Base-by-base conservation (phyloP, 1,140 invertebrate species). In the Calosoma granatense region DNA sequence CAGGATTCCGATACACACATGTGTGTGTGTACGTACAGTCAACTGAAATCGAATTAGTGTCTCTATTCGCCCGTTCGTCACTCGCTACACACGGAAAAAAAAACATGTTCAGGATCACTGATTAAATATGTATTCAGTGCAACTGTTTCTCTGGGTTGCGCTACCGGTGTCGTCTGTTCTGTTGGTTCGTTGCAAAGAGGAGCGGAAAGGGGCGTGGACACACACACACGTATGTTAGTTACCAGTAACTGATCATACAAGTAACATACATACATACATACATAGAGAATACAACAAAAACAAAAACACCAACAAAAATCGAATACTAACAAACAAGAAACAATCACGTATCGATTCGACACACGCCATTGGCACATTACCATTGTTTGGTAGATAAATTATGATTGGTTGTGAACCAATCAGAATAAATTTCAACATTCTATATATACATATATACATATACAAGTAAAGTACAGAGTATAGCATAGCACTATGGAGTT, bases 281-380 rank as follows among this genome's bases (percentile, higher is more conserved):
- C n/a, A 30, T 14, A 14, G 26, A 4, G 4, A 30, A 6, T 14
- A 14, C 26, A 47, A 47, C 9, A 47, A 47, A 6, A 47, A 47
- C 4, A 47, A 11, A n/a, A 47, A 47, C 4, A 47, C 15, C 3
- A 47, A 47, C 41, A 17, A 47, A 47, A 47, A 47, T 47, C 9
- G 17, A 47, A 17, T 12, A 17, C 17, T 4, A 17, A 11, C 4
- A 47, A 47, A 47, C 41, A 47, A 47, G 41, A 17, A 47, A 47
- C 41, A 47, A 47, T 47, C 41, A 47, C 41, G 15, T 47, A 47
- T 47, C 17, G 41, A 17, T 47, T 47, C 41, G 41, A 47, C 15
- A 47, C 41, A 47, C 41, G 41, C 41, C 41, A 47, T 47, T 47
- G 41, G 41, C 41, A 47, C 41, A 47, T 47, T 47, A 47, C 17